These are phyloP conservation scores for Fabriciana adippe DNA, from an alignment of 2,888 invertebrate species.

Conservation along the genomic window DNA sequence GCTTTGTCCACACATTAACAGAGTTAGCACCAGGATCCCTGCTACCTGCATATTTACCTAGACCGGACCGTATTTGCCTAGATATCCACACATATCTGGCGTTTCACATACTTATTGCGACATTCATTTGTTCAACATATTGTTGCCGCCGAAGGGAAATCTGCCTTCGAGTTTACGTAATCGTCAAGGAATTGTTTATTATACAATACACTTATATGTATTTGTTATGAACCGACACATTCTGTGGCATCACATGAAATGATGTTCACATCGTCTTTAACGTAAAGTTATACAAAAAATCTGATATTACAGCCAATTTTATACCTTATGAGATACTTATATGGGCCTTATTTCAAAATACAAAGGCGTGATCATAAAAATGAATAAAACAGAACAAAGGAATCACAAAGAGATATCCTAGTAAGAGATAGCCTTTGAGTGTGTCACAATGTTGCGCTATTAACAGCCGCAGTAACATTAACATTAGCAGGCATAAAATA, in stretches of 20 bases:
- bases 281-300: constrained; percentile 6
- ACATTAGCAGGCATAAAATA: constrained; percentile 79
- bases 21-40: constrained; percentile 71
- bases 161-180: constrained; percentile 64
- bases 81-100: constrained; percentile 66
- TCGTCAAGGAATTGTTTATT: constrained; percentile 59
- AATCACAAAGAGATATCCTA: constrained; percentile 41
- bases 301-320: constrained; percentile 7
- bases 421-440: constrained; percentile 41
- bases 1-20: constrained; percentile 79
- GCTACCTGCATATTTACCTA: constrained; percentile 72
- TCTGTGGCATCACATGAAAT: constrained; percentile 11
- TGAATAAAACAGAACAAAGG: constrained; percentile 51
- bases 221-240: constrained; percentile 20
- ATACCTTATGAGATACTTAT: constrained; percentile 22
- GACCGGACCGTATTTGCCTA: constrained; percentile 66
- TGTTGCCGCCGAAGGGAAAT: constrained; percentile 74
- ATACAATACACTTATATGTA: constrained; percentile 53
- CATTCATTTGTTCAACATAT: constrained; percentile 69
- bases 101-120: constrained; percentile 66
- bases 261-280: not conserved
- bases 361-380: constrained; percentile 39
- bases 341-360: constrained; percentile 24
- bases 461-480: constrained; percentile 68
- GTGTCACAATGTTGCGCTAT: constrained; percentile 72